phyloP scores from a whole-genome alignment of 2,888 invertebrate genomes.

The Crepidodera aurea region DNA sequence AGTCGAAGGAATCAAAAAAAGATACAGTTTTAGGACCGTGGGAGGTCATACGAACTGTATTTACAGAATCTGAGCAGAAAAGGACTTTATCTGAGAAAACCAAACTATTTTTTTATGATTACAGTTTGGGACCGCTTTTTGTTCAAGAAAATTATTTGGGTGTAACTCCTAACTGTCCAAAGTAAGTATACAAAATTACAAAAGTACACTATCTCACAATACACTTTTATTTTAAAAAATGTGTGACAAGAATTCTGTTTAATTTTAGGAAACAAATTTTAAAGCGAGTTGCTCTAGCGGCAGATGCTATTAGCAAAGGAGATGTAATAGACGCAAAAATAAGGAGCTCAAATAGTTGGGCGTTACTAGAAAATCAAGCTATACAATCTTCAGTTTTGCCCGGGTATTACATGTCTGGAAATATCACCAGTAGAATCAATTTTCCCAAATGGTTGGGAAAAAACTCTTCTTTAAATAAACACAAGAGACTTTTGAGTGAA shows the following conservation, averaged over 20 bases:
- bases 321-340: slow-evolving; percentile 87
- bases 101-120: slow-evolving; percentile 96
- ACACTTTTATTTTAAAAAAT: too few relatives aligned
- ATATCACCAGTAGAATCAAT: slow-evolving; percentile 78
- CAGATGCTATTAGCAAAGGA: slow-evolving; percentile 85
- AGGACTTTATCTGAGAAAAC: slow-evolving; percentile 85
- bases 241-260: too few relatives aligned
- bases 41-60: slow-evolving; percentile 91
- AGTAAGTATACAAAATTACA: slow-evolving; percentile 62
- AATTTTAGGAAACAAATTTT: slow-evolving; percentile 40
- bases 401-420: slow-evolving; percentile 84
- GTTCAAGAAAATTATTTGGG: slow-evolving; percentile 96
- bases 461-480: slow-evolving; percentile 86
- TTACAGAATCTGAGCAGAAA: slow-evolving; percentile 80
- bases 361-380: slow-evolving; percentile 83
- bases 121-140: slow-evolving; percentile 94
- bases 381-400: slow-evolving; percentile 92
- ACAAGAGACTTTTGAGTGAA: slow-evolving; percentile 82
- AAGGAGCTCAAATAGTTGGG: slow-evolving; percentile 84
- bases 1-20: slow-evolving; percentile 74
- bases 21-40: slow-evolving; percentile 91
- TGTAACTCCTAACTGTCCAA: slow-evolving; percentile 78
- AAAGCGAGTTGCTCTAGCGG: slow-evolving; percentile 77
- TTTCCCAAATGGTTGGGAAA: slow-evolving; percentile 98
- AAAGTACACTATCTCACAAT: too few relatives aligned